Base-by-base conservation (phyloP, 2,888 invertebrate genomes). In the Sarcophaga variegata region DNA sequence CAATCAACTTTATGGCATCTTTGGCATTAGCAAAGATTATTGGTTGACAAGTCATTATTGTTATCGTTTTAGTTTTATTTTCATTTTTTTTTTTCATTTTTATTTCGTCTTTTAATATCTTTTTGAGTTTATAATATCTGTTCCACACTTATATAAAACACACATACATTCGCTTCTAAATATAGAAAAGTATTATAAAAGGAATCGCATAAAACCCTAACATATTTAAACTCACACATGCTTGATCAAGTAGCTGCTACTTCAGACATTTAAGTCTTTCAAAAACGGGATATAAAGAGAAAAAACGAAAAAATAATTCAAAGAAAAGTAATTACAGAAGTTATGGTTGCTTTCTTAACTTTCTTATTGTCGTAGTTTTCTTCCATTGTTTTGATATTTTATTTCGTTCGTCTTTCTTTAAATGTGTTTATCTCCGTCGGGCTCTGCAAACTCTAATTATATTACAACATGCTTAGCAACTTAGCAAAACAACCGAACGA, bases 1-100 rank as follows among this genome's bases (percentile, higher is more conserved):
- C 82, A 82, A 86, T 79, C 79, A 86, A 79, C 79, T 82, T 82
- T 80, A 86, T 82, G 75, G 82, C 74, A 59, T 79, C 75, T 71
- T 67, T 71, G 64, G 59, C 49, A 69, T 81, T 74, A 72, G 72
- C 60, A 85, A 62, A 76, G 85, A 82, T 82, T 82, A 85, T 86
- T 81, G 81, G 77, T 70, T 83, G 77, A 83, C 80, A 86, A 83
- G 59, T 78, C 82, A 20, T 83, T 64, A 66, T 75, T 83, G 69
- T 59, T 74, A 82, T 69, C 74, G 77, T 81, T 83, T 74, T 37
- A 83, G 69, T 83, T 78, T 27, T 67, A 62, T 64, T 49, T 67
- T 37, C 3, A 22, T 80, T 17, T 70, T n/a, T 64, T 64, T 66
- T 27, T 12, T 59, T 25, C 37, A 2, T 37, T 37, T 22, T 11